These are phyloP conservation scores for Mesitornis unicolor DNA, from an alignment of 2,113 vertebrate species.

Conservation along the genomic window DNA sequence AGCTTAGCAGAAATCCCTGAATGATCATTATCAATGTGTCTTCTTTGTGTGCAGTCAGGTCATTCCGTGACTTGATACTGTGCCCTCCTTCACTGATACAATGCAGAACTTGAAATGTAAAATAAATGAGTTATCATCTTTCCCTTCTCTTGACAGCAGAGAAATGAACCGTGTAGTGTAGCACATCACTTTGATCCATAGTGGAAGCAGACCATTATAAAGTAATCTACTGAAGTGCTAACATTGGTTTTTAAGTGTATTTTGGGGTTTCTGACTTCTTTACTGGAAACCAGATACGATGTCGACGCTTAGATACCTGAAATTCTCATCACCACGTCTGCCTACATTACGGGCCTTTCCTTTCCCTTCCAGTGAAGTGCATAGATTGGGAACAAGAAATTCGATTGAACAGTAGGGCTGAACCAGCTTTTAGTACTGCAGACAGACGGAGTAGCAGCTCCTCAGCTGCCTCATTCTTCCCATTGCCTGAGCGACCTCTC, in stretches of 20 bases:
- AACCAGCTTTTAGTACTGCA: not conserved
- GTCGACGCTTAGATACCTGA: not conserved
- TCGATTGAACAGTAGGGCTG: not conserved
- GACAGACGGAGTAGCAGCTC: not conserved
- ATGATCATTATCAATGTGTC: not conserved
- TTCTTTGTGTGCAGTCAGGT: not conserved
- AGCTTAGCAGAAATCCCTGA: not conserved
- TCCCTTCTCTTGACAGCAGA: not conserved
- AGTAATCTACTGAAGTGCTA: not conserved
- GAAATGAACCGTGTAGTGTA: not conserved
- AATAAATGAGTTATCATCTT: not conserved
- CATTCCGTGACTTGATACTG: not conserved
- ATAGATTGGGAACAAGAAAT: not conserved
- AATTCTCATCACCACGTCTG: not conserved
- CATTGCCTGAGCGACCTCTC: rapidly evolving
- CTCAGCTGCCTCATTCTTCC: not conserved
- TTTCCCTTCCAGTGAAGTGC: not conserved
- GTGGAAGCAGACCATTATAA: not conserved
- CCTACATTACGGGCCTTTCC: not conserved
- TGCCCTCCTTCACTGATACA: not conserved
- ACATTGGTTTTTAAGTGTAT: not conserved
- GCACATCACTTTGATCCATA: not conserved
- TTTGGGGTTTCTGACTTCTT: not conserved
- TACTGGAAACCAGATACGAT: not conserved
- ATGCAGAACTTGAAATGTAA: not conserved